Evolutionary conservation across 2,113 vertebrate species (phyloP).

Genomic region (Podiceps cristatus): DNA sequence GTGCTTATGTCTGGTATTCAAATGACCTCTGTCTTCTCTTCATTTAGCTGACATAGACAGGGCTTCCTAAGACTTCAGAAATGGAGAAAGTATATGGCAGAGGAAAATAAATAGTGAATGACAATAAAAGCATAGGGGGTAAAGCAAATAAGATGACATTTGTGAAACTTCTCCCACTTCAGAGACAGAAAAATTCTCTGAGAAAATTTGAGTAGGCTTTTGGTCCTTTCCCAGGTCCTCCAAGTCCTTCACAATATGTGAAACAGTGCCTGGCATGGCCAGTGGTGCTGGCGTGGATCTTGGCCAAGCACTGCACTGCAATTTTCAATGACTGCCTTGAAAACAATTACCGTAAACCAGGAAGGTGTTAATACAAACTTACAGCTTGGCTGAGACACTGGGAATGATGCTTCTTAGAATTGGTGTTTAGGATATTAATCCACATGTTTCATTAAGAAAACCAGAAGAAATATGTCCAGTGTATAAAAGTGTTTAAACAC

Average conservation of each 20-base stretch:
- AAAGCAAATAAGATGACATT: neutral
- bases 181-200: neutral
- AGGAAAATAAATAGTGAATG: neutral
- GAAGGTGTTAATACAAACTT: neutral
- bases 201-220: neutral
- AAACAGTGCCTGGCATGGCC: rapidly evolving
- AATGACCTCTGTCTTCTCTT: conserved; percentile 13
- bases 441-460: neutral
- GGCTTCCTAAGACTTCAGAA: neutral
- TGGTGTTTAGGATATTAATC: neutral
- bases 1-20: conserved; percentile 26
- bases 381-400: neutral
- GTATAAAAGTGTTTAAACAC: neutral
- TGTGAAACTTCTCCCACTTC: neutral
- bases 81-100: neutral
- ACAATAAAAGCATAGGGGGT: rapidly evolving
- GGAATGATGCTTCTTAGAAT: neutral
- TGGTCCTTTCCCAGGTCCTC: neutral
- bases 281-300: neutral
- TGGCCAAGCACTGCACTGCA: neutral
- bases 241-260: neutral
- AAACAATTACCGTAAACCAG: neutral
- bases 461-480: neutral
- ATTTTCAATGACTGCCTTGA: neutral
- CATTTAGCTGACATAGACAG: neutral